A percentile compares a stretch with the other conserved stretches of the same genome.
Conservation (phyloP, 1,140 invertebrate genomes). For the Scaptomyza pallida region DNA sequence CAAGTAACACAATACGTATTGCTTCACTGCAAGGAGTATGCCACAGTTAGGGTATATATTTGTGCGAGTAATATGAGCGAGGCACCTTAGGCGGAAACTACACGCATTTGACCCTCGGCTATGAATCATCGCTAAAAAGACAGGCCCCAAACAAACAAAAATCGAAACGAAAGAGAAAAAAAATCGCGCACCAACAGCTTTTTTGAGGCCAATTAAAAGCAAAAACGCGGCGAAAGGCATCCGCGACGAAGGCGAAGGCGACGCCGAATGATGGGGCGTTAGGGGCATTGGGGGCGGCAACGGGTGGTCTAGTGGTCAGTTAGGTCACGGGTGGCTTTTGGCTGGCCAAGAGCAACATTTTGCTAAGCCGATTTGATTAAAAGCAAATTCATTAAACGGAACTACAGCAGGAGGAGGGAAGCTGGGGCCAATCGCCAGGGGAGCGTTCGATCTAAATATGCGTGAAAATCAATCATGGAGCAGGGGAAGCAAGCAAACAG, state of each 20-base stretch:
- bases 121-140: slow-evolving; percentile 39
- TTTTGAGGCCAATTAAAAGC: slow-evolving; percentile 45
- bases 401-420: slow-evolving; percentile 32
- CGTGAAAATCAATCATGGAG: slow-evolving; percentile 72
- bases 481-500: neutral
- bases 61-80: neutral
- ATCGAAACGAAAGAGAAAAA: neutral
- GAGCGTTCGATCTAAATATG: slow-evolving; percentile 42
- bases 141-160: slow-evolving; percentile 3
- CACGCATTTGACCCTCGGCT: slow-evolving; percentile 53
- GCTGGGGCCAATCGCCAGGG: neutral
- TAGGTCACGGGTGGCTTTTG: slow-evolving; percentile 31
- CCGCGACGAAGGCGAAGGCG: slow-evolving; percentile 4
- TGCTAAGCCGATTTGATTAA: slow-evolving; percentile 35
- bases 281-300: neutral
- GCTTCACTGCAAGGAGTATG: neutral
- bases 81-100: slow-evolving; percentile 46
- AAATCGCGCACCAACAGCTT: neutral
- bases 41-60: slow-evolving; percentile 31
- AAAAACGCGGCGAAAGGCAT: slow-evolving; percentile 64
- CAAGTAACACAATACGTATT: no score
- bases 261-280: neutral
- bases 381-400: slow-evolving; percentile 61
- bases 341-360: no score
- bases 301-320: slow-evolving; percentile 11